Evolutionary conservation across 2,888 invertebrate genomes (phyloP).

Genomic region (Sesia bembeciformis): DNA sequence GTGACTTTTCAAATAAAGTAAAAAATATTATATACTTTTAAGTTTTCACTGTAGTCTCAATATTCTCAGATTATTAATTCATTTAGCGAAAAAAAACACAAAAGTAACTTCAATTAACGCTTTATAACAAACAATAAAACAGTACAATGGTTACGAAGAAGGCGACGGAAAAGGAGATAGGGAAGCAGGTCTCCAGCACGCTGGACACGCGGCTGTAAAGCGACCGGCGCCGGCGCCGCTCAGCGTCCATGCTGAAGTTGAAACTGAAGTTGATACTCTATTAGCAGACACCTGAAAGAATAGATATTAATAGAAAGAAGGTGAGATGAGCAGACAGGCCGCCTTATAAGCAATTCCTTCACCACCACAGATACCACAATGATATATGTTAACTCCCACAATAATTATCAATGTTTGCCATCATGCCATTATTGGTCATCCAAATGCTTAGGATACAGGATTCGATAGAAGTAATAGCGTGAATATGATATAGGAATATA

Average conservation of each 20-base stretch:
- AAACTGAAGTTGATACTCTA: slow-evolving; percentile 14
- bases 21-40: no score
- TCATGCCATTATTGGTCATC: no score
- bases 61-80: no score
- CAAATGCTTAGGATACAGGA: no score
- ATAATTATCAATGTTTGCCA: no score
- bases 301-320: not conserved
- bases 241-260: slow-evolving; percentile 23
- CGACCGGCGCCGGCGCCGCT: slow-evolving; percentile 11
- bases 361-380: no score
- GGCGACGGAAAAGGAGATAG: slow-evolving; percentile 40
- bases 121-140: slow-evolving; percentile 48
- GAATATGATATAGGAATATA: no score
- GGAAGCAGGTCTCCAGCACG: slow-evolving; percentile 48
- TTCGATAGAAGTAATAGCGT: no score
- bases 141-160: slow-evolving; percentile 51
- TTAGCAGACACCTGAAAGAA: slow-evolving; percentile 52
- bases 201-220: slow-evolving; percentile 26
- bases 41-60: no score
- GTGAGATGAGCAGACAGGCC: not conserved
- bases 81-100: slow-evolving; percentile 11
- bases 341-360: no score
- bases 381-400: no score
- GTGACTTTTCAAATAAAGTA: no score
- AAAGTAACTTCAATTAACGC: slow-evolving; percentile 15